phyloP scores from a whole-genome alignment of 2,113 vertebrate species.

The Acrocephalus kingi region DNA sequence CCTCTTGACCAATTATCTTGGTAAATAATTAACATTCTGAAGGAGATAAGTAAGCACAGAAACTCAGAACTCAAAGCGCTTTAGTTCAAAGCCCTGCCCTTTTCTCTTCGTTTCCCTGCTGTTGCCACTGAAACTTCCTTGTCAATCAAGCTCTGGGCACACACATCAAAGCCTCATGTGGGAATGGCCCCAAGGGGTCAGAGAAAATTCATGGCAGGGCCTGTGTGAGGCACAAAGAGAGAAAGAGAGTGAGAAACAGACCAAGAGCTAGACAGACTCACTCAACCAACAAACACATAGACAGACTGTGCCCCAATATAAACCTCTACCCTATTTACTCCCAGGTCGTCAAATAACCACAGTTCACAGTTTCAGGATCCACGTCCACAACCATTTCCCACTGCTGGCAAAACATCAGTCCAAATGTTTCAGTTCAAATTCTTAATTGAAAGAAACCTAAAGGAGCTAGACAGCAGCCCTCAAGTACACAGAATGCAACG shows the following conservation, averaged over 20 bases:
- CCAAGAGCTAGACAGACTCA: constrained; percentile 50
- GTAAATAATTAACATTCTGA: constrained; percentile 74
- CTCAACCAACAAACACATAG: constrained; percentile 6
- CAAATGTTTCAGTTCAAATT: not conserved
- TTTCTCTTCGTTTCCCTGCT: constrained; percentile 76
- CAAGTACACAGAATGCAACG: not conserved
- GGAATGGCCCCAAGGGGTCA: constrained; percentile 81
- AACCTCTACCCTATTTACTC: constrained; percentile 43
- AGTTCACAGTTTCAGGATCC: constrained; percentile 31
- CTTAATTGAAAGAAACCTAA: constrained; percentile 46
- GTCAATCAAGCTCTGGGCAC: constrained; percentile 84
- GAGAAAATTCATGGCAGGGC: constrained; percentile 79
- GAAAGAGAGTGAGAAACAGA: constrained; percentile 50
- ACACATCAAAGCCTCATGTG: constrained; percentile 87
- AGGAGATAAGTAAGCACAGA: constrained; percentile 79
- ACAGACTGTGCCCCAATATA: not conserved
- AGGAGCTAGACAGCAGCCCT: constrained; percentile 24
- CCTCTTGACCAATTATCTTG: constrained; percentile 66
- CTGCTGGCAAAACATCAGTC: constrained; percentile 62
- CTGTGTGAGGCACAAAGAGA: constrained; percentile 65
- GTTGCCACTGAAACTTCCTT: constrained; percentile 82
- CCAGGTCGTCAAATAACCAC: constrained; percentile 45
- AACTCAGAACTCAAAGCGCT: constrained; percentile 76
- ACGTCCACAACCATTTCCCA: constrained; percentile 30
- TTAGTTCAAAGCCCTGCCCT: constrained; percentile 79